Evolutionary conservation across 2,797 vertebrate genomes (phyloP).

Genomic region (Furcifer pardalis): DNA sequence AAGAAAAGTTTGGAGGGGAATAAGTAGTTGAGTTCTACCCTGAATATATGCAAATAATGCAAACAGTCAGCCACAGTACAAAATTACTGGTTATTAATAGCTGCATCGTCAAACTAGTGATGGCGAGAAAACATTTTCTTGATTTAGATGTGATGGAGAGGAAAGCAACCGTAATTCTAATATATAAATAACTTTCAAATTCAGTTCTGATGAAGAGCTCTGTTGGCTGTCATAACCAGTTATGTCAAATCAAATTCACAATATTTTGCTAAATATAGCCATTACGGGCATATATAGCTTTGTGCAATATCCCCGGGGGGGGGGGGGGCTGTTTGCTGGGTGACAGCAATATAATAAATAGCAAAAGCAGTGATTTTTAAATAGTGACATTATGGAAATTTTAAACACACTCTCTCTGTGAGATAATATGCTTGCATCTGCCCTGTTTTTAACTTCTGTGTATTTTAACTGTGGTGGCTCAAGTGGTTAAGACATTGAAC

Average conservation of each 20-base stretch:
- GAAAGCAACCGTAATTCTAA: constrained; percentile 53
- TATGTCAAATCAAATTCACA: constrained; percentile 55
- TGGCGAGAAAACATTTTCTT: constrained; percentile 47
- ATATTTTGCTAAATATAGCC: constrained; percentile 57
- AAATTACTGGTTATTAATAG: constrained; percentile 72
- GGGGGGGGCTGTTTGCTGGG: constrained; percentile 41
- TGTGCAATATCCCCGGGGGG: constrained; percentile 58
- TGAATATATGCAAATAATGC: constrained; percentile 65
- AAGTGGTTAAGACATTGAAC: no score
- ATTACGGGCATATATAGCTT: constrained; percentile 39
- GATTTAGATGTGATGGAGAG: constrained; percentile 69
- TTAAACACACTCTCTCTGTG: fast-evolving
- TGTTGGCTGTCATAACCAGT: constrained; percentile 65
- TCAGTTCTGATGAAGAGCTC: constrained; percentile 53
- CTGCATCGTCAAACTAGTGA: constrained; percentile 52
- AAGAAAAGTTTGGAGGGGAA: no score
- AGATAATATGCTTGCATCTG: no score
- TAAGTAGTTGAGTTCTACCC: background rate
- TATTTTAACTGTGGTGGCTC: no score
- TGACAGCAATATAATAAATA: background rate
- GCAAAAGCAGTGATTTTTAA: background rate
- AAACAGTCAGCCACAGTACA: constrained; percentile 57
- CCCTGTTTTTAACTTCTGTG: no score
- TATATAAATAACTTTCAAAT: constrained; percentile 69
- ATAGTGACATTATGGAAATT: constrained; percentile 31